These are phyloP conservation scores for Lasioglossum oenotherae DNA, from an alignment of 2,888 invertebrate species.

Conservation along the genomic window DNA sequence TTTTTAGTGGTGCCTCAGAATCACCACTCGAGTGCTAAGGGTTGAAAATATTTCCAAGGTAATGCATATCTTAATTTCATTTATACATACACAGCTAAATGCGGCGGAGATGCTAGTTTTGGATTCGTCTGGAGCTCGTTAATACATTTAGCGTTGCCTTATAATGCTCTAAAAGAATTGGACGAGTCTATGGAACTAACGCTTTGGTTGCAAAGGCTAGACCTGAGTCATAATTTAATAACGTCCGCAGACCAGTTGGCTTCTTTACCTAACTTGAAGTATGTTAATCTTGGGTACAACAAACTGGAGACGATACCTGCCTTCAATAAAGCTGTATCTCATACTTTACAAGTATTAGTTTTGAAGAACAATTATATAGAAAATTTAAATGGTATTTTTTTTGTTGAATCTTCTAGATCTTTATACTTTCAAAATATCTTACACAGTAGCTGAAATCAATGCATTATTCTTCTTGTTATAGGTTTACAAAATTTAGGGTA, in stretches of 20 bases:
- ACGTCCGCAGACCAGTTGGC: conserved; percentile 86
- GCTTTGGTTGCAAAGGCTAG: conserved; percentile 87
- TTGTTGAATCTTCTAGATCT: not conserved
- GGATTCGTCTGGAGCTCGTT: conserved; percentile 88
- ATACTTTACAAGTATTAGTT: conserved; percentile 86
- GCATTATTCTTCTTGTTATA: conserved; percentile 51
- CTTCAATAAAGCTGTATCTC: conserved; percentile 86
- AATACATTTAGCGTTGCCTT: conserved; percentile 86
- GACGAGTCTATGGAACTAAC: conserved; percentile 87
- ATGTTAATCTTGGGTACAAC: conserved; percentile 88
- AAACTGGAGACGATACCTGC: conserved; percentile 86
- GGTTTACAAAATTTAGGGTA: conserved; percentile 86
- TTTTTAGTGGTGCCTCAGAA: no score
- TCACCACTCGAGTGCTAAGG: no score
- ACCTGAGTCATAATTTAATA: conserved; percentile 88
- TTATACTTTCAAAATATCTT: not conserved
- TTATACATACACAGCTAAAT: conserved; percentile 77
- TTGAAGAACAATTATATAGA: conserved; percentile 89
- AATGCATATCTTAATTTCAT: not conserved
- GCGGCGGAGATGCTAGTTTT: conserved; percentile 87
- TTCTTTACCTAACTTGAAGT: conserved; percentile 87
- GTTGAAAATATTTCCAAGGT: not conserved
- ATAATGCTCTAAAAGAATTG: conserved; percentile 86
- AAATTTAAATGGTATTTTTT: conserved; percentile 85
- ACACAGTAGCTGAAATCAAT: not conserved